These are phyloP conservation scores for Ectropis grisescens DNA, from an alignment of 1,140 invertebrate genomes.

Conservation along the genomic window DNA sequence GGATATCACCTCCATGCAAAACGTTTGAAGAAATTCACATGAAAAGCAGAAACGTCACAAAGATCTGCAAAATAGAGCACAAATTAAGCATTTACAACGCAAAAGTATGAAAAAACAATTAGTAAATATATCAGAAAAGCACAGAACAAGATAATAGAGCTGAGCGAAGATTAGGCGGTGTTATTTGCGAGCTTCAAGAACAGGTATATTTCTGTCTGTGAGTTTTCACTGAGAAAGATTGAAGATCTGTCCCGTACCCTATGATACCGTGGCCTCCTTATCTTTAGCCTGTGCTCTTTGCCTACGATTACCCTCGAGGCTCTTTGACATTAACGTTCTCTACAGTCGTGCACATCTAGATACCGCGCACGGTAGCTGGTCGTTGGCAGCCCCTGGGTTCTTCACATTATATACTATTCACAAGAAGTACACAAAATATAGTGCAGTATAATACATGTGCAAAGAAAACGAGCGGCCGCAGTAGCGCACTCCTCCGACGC, in stretches of 20 bases:
- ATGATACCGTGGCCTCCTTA: conserved; percentile 23
- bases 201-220: conserved; percentile 32
- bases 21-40: conserved; percentile 6
- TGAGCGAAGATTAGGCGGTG: conserved; percentile 63
- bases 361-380: conserved; percentile 47
- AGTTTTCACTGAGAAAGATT: conserved; percentile 26
- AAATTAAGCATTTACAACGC: conserved; percentile 13
- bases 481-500: conserved; percentile 45
- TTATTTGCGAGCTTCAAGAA: conserved; percentile 57
- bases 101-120: conserved; percentile 18
- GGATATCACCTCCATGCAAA: conserved; percentile 12
- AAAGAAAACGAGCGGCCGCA: conserved; percentile 38
- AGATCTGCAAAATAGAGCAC: conserved; percentile 17
- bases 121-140: conserved; percentile 42
- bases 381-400: conserved; percentile 49
- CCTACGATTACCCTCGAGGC: conserved; percentile 33
- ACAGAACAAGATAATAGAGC: conserved; percentile 54
- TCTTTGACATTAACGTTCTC: conserved; percentile 1
- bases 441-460: conserved; percentile 57
- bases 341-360: conserved; percentile 41
- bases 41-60: conserved; percentile 16
- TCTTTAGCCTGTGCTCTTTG: conserved; percentile 41
- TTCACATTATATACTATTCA: conserved; percentile 17
- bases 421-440: conserved; percentile 19
- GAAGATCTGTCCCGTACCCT: conserved; percentile 27